Evolutionary conservation across 2,113 vertebrate genomes (phyloP).

Genomic region (Dissostichus mawsoni): DNA sequence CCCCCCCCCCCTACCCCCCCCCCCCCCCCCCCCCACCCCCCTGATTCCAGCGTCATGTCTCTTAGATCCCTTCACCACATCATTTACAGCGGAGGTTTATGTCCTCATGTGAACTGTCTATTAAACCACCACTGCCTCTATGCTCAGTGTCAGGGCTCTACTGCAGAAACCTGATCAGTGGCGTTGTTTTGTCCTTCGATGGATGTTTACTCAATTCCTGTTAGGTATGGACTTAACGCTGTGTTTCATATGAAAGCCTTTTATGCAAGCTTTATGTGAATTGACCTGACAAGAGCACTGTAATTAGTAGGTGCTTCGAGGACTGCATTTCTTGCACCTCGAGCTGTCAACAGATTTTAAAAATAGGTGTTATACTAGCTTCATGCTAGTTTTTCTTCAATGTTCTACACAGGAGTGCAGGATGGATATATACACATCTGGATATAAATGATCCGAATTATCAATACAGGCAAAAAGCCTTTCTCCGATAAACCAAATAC

Average conservation of each 20-base stretch:
- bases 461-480: slow-evolving; percentile 47
- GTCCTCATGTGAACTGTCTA: slow-evolving; percentile 64
- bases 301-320: slow-evolving; percentile 20
- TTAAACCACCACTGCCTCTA: slow-evolving; percentile 35
- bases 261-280: slow-evolving; percentile 27
- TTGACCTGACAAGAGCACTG: slow-evolving; percentile 12
- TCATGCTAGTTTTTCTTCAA: slow-evolving; percentile 7
- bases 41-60: slow-evolving; percentile 34
- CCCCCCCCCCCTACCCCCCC: too few species aligned
- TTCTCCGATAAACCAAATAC: slow-evolving; percentile 36
- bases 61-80: slow-evolving; percentile 50
- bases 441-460: slow-evolving; percentile 39
- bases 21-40: too few species aligned
- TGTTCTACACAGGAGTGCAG: slow-evolving; percentile 11
- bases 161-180: slow-evolving; percentile 45
- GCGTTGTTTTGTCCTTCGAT: slow-evolving; percentile 26
- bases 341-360: slow-evolving; percentile 6
- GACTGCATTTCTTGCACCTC: neutral
- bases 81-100: slow-evolving; percentile 50
- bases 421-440: slow-evolving; percentile 32
- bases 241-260: slow-evolving; percentile 21
- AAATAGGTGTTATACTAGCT: slow-evolving; percentile 23
- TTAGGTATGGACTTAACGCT: slow-evolving; percentile 17
- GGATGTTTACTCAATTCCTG: slow-evolving; percentile 34
- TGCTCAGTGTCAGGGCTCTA: slow-evolving; percentile 1